These are phyloP conservation scores for Hydrophis major DNA, from an alignment of 2,797 vertebrate species.

Conservation along the genomic window DNA sequence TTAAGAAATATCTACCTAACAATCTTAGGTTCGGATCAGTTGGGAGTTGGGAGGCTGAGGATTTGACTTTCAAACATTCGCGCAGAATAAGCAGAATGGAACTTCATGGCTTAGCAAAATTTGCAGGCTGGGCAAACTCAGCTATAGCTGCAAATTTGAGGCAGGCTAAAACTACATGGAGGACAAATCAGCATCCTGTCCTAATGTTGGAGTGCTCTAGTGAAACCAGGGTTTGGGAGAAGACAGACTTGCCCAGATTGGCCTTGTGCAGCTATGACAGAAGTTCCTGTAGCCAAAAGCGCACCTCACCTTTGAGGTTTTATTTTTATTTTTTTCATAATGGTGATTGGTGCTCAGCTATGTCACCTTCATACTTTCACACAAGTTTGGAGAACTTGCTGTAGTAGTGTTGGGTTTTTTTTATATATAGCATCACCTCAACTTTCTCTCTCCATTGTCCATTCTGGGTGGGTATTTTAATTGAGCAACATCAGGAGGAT, in stretches of 20 bases:
- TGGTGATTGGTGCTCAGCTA: not conserved
- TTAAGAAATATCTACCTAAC: not conserved
- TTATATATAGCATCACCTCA: not conserved
- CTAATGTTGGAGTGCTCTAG: not conserved
- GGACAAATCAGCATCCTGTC: not conserved
- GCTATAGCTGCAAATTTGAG: not conserved
- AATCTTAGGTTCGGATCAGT: not conserved
- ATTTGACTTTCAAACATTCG: not conserved
- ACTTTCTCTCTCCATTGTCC: not conserved
- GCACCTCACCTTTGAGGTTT: not conserved
- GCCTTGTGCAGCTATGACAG: not conserved
- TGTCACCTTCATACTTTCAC: not conserved
- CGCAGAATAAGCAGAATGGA: slow-evolving; percentile 18
- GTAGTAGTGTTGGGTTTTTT: not conserved
- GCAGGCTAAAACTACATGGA: not conserved
- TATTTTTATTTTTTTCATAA: not conserved
- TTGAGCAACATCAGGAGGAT: not conserved
- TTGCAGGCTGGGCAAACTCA: not conserved
- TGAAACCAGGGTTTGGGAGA: not conserved
- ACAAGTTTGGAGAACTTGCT: not conserved
- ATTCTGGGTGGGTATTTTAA: not conserved
- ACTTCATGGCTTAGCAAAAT: not conserved
- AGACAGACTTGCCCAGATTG: not conserved
- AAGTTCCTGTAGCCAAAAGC: not conserved
- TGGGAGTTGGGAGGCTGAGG: not conserved